phyloP scores from a whole-genome alignment of 2,888 invertebrate genomes.

The Teinopalpus imperialis region DNA sequence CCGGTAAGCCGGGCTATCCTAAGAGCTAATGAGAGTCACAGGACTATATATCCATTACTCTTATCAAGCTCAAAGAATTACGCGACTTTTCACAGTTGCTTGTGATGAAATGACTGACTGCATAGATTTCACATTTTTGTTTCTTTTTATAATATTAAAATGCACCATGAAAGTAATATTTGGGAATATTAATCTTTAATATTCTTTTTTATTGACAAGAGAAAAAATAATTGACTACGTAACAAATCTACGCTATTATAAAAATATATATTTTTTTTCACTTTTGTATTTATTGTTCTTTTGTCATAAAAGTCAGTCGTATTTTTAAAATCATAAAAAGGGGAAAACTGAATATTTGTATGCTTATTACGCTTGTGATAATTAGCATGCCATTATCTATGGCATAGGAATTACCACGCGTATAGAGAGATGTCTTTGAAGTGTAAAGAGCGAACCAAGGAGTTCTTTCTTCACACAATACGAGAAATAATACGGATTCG shows the following conservation, averaged over 20 bases:
- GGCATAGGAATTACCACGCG: constrained; percentile 50
- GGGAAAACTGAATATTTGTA: constrained; percentile 80
- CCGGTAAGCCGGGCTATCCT: constrained; percentile 63
- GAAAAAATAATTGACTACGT: too few relatives aligned
- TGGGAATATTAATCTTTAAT: too few relatives aligned
- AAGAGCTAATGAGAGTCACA: constrained; percentile 34
- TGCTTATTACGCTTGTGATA: constrained; percentile 59
- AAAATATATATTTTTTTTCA: too few relatives aligned
- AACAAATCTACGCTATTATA: too few relatives aligned
- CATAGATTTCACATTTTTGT: too few relatives aligned
- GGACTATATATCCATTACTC: neutral
- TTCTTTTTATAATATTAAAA: too few relatives aligned
- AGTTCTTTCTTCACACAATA: constrained; percentile 68
- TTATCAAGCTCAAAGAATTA: constrained; percentile 43
- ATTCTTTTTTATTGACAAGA: too few relatives aligned
- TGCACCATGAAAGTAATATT: too few relatives aligned
- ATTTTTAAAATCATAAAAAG: constrained; percentile 33
- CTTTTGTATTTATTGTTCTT: too few relatives aligned
- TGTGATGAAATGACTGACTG: constrained; percentile 38
- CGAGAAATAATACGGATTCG: constrained; percentile 33
- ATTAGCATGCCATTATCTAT: constrained; percentile 56
- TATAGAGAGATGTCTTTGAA: constrained; percentile 20
- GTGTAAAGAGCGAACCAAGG: constrained; percentile 65
- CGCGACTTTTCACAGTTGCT: constrained; percentile 42
- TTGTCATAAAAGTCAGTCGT: too few relatives aligned